Evolutionary conservation across 2,797 vertebrate genomes (phyloP).

Genomic region (Pogonophryne albipinna): DNA sequence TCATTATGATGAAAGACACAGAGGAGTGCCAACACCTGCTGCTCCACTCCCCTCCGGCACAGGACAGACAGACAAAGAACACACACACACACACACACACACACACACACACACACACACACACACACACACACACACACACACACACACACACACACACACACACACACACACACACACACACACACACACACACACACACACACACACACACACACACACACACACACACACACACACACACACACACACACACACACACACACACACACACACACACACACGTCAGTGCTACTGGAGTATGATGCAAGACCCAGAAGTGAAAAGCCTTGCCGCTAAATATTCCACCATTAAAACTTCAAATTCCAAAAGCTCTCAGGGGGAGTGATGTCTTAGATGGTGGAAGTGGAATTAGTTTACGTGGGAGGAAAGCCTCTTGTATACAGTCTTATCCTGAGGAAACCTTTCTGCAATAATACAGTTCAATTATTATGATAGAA

Average conservation of each 20-base stretch:
- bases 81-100: constrained; percentile 12
- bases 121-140: no score
- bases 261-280: no score
- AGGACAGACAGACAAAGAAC: no score
- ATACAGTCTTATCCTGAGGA: constrained; percentile 50
- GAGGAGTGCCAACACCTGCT: constrained; percentile 73
- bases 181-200: no score
- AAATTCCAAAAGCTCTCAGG: constrained; percentile 33
- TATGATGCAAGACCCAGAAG: constrained; percentile 65
- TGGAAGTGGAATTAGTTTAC: constrained; percentile 61
- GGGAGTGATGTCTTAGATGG: constrained; percentile 49
- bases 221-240: no score
- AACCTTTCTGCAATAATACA: constrained; percentile 37
- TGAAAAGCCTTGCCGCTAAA: constrained; percentile 15
- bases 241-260: no score
- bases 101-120: no score
- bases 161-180: no score
- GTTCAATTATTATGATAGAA: constrained; percentile 45
- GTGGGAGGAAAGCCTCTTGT: constrained; percentile 57
- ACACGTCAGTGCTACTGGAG: not conserved
- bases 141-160: no score
- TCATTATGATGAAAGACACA: constrained; percentile 74
- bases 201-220: no score
- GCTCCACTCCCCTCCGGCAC: constrained; percentile 54
- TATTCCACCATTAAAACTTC: constrained; percentile 31